These are phyloP conservation scores for Megastigmus dorsalis DNA, from an alignment of 2,888 invertebrate species.

Conservation along the genomic window DNA sequence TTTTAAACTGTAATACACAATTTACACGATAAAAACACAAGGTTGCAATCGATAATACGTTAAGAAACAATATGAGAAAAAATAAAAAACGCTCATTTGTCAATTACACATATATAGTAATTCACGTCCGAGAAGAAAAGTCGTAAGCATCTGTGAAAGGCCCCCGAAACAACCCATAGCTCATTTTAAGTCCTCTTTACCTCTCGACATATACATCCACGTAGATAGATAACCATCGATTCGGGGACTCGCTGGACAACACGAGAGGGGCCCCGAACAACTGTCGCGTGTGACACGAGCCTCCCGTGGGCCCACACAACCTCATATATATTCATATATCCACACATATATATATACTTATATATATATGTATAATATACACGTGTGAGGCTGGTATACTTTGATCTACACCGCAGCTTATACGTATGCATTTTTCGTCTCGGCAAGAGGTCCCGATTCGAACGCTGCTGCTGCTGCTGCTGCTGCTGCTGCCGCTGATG, in stretches of 20 bases:
- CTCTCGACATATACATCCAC: not conserved
- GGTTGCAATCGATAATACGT: too few species aligned
- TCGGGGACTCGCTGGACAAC: not conserved
- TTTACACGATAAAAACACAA: too few species aligned
- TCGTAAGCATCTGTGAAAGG: slow-evolving; percentile 2
- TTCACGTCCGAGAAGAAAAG: slow-evolving; percentile 6
- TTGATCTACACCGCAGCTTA: slow-evolving; percentile 34
- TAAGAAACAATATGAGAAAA: too few species aligned
- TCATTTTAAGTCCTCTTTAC: too few species aligned
- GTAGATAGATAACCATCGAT: slow-evolving; percentile 20
- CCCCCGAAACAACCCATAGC: not conserved
- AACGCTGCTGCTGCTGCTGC: too few species aligned
- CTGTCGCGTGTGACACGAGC: not conserved
- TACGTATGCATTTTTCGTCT: too few species aligned
- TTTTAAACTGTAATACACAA: too few species aligned
- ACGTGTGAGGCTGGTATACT: not conserved
- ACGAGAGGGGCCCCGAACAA: too few species aligned
- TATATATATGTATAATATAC: not conserved
- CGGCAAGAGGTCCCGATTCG: too few species aligned
- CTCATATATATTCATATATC: not conserved
- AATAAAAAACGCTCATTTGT: not conserved
- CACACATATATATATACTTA: not conserved
- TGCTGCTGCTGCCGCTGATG: slow-evolving; percentile 14
- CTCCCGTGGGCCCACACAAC: not conserved
- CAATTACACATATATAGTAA: slow-evolving; percentile 5